Evolutionary conservation across 2,888 invertebrate species (phyloP).

Genomic region (Sphecodes monilicornis): DNA sequence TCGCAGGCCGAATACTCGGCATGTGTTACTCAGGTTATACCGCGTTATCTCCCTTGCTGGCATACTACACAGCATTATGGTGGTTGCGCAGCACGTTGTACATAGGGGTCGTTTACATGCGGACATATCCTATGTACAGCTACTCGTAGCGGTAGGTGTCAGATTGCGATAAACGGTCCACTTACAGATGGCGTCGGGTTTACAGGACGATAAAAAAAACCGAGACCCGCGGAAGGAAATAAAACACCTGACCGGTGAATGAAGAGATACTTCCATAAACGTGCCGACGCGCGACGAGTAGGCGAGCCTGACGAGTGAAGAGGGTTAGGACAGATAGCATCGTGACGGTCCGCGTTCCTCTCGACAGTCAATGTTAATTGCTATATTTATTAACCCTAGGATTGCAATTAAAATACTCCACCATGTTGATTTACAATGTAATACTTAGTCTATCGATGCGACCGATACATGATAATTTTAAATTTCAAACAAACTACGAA

Average conservation of each 20-base stretch:
- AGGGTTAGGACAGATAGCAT: constrained; percentile 8
- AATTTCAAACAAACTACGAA: neutral
- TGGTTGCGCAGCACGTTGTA: constrained; percentile 59
- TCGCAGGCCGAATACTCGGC: constrained; percentile 16
- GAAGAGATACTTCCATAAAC: constrained; percentile 29
- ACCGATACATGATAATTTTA: neutral
- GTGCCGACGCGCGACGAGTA: constrained; percentile 20
- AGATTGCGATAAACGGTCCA: constrained; percentile 62
- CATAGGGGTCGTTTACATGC: constrained; percentile 48
- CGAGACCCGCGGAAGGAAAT: constrained; percentile 3
- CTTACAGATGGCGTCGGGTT: constrained; percentile 55
- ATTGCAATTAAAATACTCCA: neutral
- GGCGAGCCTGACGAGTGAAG: neutral
- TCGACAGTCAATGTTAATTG: neutral
- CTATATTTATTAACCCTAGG: neutral
- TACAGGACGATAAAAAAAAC: constrained; percentile 52
- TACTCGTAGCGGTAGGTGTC: constrained; percentile 53
- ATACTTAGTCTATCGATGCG: neutral
- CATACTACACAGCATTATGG: constrained; percentile 67
- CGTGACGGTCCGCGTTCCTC: neutral
- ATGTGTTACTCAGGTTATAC: constrained; percentile 62
- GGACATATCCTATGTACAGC: constrained; percentile 45
- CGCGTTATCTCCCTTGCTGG: constrained; percentile 71
- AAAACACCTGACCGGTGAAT: constrained; percentile 35
- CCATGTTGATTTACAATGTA: neutral